phyloP scores from a whole-genome alignment of 2,113 vertebrate genomes.

The Gopherus evgoodei region DNA sequence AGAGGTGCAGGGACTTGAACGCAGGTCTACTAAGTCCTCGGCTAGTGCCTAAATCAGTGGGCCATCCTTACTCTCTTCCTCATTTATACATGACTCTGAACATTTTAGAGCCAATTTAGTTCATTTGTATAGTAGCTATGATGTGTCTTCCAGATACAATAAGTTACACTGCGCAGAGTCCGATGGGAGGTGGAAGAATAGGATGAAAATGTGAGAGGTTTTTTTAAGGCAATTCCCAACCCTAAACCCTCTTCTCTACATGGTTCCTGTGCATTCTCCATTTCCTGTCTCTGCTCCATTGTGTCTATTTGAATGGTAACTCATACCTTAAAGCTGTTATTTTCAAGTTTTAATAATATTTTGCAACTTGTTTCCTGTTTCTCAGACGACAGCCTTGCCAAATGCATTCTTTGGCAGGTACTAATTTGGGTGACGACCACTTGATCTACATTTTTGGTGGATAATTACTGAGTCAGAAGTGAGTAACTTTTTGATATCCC shows the following conservation, averaged over 20 bases:
- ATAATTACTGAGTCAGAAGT: conserved; percentile 85
- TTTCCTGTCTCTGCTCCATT: conserved; percentile 1
- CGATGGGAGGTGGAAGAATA: neutral
- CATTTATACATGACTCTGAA: neutral
- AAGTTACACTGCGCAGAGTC: fast-evolving
- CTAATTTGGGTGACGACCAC: conserved; percentile 86
- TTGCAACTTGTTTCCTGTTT: conserved; percentile 80
- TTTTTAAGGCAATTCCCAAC: fast-evolving
- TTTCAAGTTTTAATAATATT: conserved; percentile 82
- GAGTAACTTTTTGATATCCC: conserved; percentile 80
- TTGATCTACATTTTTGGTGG: conserved; percentile 85
- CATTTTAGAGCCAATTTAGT: neutral
- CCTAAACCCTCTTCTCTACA: neutral
- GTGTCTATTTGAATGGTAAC: conserved; percentile 58
- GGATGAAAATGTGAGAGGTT: fast-evolving
- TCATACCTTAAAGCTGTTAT: conserved; percentile 79
- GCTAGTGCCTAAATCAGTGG: neutral
- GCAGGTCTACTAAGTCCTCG: neutral
- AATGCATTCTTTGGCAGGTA: conserved; percentile 83
- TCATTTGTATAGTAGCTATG: neutral
- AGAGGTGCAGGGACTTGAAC: fast-evolving
- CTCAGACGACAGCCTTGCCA: conserved; percentile 76
- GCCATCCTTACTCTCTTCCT: neutral
- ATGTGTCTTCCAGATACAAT: fast-evolving
- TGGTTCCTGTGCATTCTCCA: neutral